These are phyloP conservation scores for Olivierus martensii DNA, from an alignment of 1,140 invertebrate genomes.

Conservation along the genomic window DNA sequence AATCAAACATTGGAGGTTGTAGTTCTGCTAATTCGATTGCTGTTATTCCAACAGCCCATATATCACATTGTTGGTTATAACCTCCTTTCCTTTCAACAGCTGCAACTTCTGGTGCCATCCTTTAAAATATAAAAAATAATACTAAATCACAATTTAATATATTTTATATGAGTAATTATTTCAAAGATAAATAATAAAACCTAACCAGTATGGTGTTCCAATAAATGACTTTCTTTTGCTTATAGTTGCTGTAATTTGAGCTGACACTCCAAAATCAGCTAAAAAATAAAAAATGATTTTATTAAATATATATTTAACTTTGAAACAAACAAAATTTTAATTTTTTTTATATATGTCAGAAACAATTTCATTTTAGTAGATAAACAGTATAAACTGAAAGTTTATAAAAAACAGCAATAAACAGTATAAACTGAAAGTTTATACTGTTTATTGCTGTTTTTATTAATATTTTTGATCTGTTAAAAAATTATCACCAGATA, in stretches of 20 bases:
- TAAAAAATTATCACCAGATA: too few relatives aligned
- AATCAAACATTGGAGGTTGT: conserved; percentile 98
- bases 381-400: background rate
- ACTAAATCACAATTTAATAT: background rate
- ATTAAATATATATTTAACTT: background rate
- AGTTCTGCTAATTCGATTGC: conserved; percentile 97
- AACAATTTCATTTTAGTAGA: background rate
- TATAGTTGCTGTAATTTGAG: conserved; percentile 97
- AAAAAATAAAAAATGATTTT: conserved; percentile 1
- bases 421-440: too few relatives aligned
- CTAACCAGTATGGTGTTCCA: conserved; percentile 91
- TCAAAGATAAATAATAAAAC: background rate
- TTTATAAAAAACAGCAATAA: too few relatives aligned
- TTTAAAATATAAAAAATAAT: background rate
- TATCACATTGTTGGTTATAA: conserved; percentile 98
- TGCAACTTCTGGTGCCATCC: conserved; percentile 56
- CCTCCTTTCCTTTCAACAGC: conserved; percentile 98
- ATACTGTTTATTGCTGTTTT: too few relatives aligned
- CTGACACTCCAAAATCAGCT: conserved; percentile 98
- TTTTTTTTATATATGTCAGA: too few relatives aligned
- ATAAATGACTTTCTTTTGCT: conserved; percentile 99
- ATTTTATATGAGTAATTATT: background rate
- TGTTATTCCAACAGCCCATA: conserved; percentile 98
- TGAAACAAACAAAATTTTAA: background rate
- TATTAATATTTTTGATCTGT: too few relatives aligned